Base-by-base conservation (phyloP, 2,888 invertebrate genomes). In the Ischnus inquisitorius region DNA sequence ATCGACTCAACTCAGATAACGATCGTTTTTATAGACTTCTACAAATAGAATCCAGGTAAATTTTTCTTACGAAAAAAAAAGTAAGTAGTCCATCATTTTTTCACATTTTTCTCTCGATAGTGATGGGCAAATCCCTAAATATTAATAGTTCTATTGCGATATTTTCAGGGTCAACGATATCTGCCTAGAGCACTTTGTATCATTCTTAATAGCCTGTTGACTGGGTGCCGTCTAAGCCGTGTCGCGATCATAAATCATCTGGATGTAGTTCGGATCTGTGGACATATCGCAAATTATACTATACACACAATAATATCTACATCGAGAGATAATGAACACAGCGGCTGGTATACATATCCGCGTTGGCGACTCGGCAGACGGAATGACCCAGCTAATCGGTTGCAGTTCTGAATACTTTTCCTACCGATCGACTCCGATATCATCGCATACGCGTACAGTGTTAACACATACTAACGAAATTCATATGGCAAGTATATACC, bases 371-470 rank as follows among this genome's bases (percentile, higher is more conserved):
- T 79, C 43, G 51, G 72, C 72, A 80, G 83, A 80, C 80, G 67
- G 77, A 83, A 80, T 77, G 72, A 80, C 76, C 67, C 39, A 67
- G 78, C 84, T 71, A 79, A 81, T 84, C 84, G 84, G n/a, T 67
- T 22, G 57, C 46, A 72, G 72, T 75, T 68, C 64, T 67, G 74
- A 78, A 84, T 81, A 75, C 34, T 84, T 74, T 84, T 69, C 60
- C 65, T 69, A 41, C 46, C 54, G 68, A 81, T 78, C 39, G 69
- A 79, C 71, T 68, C 80, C 60, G 81, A 84, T 81, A 81, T 69
- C 54, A 68, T 75, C 82, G 19, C 60, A 41, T 51, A n/a, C 25
- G 16, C 65, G 19, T 43, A 46, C 75, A 22, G 14, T n/a, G 60
- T 67, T 43, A 25, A 6, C n/a, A 72, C 68, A 64, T 54, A 79